Base-by-base conservation (phyloP, 2,888 invertebrate species). In the Hecatera dysodea region DNA sequence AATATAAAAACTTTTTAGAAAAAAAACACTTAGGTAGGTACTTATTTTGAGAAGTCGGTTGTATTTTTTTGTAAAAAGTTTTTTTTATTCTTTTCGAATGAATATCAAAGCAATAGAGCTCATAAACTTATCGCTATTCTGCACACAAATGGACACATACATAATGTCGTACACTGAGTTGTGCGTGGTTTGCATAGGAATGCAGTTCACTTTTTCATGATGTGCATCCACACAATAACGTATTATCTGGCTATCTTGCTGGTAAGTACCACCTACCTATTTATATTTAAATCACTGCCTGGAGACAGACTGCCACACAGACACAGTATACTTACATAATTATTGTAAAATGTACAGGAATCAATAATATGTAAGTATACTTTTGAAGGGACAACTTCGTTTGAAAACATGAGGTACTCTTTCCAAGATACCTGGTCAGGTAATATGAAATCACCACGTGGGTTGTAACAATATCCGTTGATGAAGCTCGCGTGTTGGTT, bases 111-210 rank as follows among this genome's bases (percentile, higher is more conserved):
- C 67, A 72, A 60, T 61, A 22, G 24, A 39, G 0, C 19, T 36
- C 17, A 52, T 50, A 39, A 62, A 68, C 53, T 53, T 46, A 44
- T 59, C 33, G n/a, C 27, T 56, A 60, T 66, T 75, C 64, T 62
- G 71, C 64, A 65, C 39, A 80, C 42, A 70, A 67, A 48, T 57
- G 44, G 62, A 48, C 36, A 67, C 68, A 68, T 46, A 56, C 52
- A 65, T 56, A 59, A 56, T 48, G 50, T 48, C 29, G 22, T 48
- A 78, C 44, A 57, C 36, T 42, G 22, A 68, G 81, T 83, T 80
- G 79, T 86, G 76, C 75, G 82, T 84, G 77, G 78, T 85, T 87
- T 84, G 87, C 78, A 86, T 86, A 85, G 83, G 65, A 77, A 67
- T 78, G 72, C 64, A 70, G 57, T 67, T 76, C 53, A 72, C 33